Evolutionary conservation across 2,888 invertebrate genomes (phyloP).

Genomic region (Salticus scenicus): DNA sequence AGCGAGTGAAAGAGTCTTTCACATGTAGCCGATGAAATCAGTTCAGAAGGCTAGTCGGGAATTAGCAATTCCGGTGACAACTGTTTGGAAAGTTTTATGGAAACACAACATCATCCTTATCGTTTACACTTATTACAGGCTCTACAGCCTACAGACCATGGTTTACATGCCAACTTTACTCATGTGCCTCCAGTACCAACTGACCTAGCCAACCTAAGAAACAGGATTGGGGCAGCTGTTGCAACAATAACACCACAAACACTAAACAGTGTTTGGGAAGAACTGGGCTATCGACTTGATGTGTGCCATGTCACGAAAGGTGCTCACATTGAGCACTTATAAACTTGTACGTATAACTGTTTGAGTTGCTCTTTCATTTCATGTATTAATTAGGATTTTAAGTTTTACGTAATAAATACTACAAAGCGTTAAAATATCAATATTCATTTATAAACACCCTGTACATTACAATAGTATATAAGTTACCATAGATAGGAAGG

Average conservation of each 20-base stretch:
- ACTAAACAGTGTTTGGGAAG: neutral
- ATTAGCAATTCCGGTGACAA: neutral
- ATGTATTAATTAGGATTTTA: conserved; percentile 5
- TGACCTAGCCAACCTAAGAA: neutral
- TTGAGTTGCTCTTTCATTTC: conserved; percentile 12
- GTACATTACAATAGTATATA: neutral
- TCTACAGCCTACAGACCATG: neutral
- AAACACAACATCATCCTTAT: neutral
- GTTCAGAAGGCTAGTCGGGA: neutral
- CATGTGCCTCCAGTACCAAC: neutral
- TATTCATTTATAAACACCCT: neutral
- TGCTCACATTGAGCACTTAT: neutral
- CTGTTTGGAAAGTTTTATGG: conserved; percentile 4
- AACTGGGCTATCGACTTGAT: neutral
- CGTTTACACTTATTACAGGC: neutral
- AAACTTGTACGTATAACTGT: neutral
- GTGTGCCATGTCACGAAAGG: neutral
- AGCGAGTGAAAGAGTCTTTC: neutral
- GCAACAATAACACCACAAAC: neutral
- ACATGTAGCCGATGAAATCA: neutral
- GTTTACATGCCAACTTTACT: neutral
- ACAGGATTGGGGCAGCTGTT: neutral
- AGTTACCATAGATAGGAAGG: too few species aligned
- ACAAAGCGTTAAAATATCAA: neutral
- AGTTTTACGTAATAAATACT: neutral